These are phyloP conservation scores for Eremophila alpestris DNA, from an alignment of 2,797 vertebrate genomes.

Conservation along the genomic window DNA sequence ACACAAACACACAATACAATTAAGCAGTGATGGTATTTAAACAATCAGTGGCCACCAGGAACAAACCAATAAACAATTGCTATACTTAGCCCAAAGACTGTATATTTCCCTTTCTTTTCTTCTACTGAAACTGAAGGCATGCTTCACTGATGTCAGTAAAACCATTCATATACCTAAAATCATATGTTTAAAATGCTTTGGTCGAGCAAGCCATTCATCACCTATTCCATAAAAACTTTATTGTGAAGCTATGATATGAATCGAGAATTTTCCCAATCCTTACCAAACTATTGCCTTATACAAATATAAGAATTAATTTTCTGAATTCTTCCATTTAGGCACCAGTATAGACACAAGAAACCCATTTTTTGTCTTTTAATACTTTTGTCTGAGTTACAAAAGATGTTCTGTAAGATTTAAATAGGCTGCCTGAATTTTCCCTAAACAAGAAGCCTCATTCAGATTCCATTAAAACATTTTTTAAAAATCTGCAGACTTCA, in stretches of 20 bases:
- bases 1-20: fast-evolving
- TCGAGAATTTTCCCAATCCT: neutral
- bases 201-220: neutral
- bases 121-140: neutral
- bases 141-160: neutral
- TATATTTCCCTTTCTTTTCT: neutral
- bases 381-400: neutral
- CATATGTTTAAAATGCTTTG: neutral
- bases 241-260: neutral
- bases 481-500: neutral
- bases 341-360: neutral
- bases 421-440: neutral
- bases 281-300: neutral
- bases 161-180: neutral
- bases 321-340: neutral
- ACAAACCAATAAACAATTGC: neutral
- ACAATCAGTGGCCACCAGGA: neutral
- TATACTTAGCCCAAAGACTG: neutral
- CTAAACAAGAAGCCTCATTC: neutral
- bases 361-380: neutral
- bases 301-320: neutral
- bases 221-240: neutral
- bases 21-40: neutral
- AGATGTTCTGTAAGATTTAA: neutral
- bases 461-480: neutral